Evolutionary conservation across 35 echinoderm and acorn worm genomes (phyloP).

Genomic region (Acanthaster planci): DNA sequence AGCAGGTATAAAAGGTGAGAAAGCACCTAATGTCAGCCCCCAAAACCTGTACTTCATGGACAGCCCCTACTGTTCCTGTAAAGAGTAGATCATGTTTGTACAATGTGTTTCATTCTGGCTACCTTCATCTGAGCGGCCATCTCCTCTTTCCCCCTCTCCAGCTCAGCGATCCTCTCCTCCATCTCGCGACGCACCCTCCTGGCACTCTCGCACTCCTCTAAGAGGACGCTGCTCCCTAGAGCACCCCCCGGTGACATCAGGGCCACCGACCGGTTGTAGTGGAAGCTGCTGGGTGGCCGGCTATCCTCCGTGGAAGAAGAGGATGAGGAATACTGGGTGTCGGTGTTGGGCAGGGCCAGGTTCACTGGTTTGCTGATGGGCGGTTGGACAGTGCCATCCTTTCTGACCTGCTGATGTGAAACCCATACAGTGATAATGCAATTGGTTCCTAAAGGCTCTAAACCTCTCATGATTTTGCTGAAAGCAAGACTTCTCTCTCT

Average conservation of each 20-base stretch:
- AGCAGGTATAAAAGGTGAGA: too few species aligned
- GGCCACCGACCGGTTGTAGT: background rate
- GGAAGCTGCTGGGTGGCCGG: constrained; percentile 15
- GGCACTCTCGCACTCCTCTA: background rate
- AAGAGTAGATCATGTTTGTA: too few species aligned
- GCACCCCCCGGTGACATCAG: background rate
- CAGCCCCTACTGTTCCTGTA: too few species aligned
- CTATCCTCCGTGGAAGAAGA: background rate
- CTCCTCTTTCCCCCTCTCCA: background rate
- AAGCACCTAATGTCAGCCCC: too few species aligned
- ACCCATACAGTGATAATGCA: background rate
- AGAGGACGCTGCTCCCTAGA: background rate
- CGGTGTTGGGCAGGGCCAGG: background rate
- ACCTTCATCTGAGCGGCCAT: constrained; percentile 13
- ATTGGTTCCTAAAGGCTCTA: too few species aligned
- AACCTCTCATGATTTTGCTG: too few species aligned
- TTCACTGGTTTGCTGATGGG: background rate
- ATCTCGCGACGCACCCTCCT: background rate
- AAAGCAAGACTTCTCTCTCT: too few species aligned
- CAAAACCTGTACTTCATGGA: too few species aligned
- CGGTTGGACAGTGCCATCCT: background rate
- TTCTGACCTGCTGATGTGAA: background rate
- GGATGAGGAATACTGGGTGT: background rate
- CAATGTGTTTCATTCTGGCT: background rate
- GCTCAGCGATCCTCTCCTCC: background rate